These are phyloP conservation scores for Rhopalosiphum nymphaeae DNA, from an alignment of 2,888 invertebrate species.

Conservation along the genomic window DNA sequence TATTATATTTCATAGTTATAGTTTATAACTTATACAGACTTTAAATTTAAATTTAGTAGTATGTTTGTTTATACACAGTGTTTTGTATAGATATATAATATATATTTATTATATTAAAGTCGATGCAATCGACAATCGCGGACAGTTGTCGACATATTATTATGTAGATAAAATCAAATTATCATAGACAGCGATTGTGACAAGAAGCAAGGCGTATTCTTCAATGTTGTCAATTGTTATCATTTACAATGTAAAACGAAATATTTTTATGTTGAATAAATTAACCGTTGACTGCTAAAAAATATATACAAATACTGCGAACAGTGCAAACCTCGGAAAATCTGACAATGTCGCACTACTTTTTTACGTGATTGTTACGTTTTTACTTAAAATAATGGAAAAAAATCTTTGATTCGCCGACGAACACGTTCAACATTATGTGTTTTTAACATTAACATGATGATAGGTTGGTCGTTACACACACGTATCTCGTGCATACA, in stretches of 20 bases:
- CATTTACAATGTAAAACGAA: neutral
- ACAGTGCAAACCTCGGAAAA: neutral
- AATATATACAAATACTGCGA: neutral
- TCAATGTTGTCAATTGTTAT: neutral
- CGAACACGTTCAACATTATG: neutral
- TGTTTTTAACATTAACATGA: neutral
- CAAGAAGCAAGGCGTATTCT: neutral
- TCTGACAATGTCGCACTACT: neutral
- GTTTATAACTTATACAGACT: too few species aligned
- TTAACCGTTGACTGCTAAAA: neutral
- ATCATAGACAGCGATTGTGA: neutral
- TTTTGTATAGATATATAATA: too few species aligned
- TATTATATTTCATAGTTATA: too few species aligned
- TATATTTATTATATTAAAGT: too few species aligned
- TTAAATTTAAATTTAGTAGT: too few species aligned
- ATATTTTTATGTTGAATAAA: neutral
- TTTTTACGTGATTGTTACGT: neutral
- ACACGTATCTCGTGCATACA: neutral
- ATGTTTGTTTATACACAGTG: too few species aligned
- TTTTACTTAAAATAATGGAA: neutral
- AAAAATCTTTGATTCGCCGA: neutral
- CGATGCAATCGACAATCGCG: too few species aligned
- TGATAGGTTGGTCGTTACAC: neutral
- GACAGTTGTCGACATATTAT: too few species aligned
- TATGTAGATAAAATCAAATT: neutral